phyloP scores from a whole-genome alignment of 2,113 vertebrate genomes.

The Pachycephala philippinensis region DNA sequence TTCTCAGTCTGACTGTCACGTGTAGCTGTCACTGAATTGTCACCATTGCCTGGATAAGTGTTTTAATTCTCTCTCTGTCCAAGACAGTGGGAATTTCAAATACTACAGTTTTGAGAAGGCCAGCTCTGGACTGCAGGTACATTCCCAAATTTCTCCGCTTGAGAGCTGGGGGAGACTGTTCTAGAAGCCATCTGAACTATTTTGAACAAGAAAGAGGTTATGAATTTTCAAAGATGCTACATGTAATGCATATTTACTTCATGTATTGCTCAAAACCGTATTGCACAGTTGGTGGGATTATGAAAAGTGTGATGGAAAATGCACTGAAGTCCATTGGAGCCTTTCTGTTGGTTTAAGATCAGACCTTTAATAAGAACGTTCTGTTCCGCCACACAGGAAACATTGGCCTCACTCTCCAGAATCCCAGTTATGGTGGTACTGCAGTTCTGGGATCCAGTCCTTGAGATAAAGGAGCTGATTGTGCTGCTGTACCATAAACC shows the following conservation, averaged over 20 bases:
- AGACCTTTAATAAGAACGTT: not conserved
- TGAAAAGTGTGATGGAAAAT: not conserved
- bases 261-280: not conserved
- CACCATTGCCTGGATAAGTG: not conserved
- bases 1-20: not conserved
- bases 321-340: not conserved
- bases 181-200: not conserved
- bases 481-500: not conserved
- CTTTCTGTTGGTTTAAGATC: not conserved
- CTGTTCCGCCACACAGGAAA: not conserved
- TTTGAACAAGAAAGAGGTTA: not conserved
- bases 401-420: not conserved
- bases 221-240: not conserved
- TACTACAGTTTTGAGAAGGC: not conserved
- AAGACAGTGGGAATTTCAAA: not conserved
- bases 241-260: not conserved
- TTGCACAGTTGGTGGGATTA: not conserved
- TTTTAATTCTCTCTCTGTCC: not conserved
- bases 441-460: not conserved
- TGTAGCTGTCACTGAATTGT: not conserved
- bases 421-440: not conserved
- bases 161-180: not conserved
- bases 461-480: not conserved
- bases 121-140: not conserved
- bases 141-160: not conserved